Evolutionary conservation across 1,140 invertebrate genomes (phyloP).

Genomic region (Diabrotica undecimpunctata): DNA sequence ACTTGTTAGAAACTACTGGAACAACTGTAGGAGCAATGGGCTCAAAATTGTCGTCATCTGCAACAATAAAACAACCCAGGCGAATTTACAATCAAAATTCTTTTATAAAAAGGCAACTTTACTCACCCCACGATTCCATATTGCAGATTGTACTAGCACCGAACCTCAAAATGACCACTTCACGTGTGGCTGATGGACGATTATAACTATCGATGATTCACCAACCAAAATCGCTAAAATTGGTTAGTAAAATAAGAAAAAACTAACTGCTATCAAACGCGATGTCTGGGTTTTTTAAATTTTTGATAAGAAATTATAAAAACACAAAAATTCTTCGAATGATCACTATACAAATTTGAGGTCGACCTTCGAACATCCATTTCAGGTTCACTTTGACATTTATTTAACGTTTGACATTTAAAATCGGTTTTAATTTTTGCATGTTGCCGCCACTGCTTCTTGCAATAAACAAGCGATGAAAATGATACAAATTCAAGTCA

Average conservation of each 20-base stretch:
- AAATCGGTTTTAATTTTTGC: too few relatives aligned
- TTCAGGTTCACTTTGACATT: conserved; percentile 27
- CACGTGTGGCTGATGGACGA: conserved; percentile 40
- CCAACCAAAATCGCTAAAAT: neutral
- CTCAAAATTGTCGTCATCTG: conserved; percentile 47
- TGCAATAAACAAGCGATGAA: too few relatives aligned
- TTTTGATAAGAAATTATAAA: conserved; percentile 33
- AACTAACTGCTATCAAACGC: conserved; percentile 33
- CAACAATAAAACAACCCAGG: conserved; percentile 11
- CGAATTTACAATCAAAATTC: conserved; percentile 5
- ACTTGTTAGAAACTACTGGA: conserved; percentile 59
- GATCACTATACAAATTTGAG: conserved; percentile 25
- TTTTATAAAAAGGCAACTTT: neutral
- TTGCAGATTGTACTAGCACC: conserved; percentile 30
- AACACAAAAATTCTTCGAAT: conserved; percentile 19
- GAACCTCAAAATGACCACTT: conserved; percentile 33
- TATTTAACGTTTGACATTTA: too few relatives aligned
- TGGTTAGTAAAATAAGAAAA: neutral
- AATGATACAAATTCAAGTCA: too few relatives aligned
- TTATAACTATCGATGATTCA: conserved; percentile 1
- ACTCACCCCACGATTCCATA: conserved; percentile 47
- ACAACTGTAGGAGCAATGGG: conserved; percentile 29
- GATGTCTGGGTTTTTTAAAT: conserved; percentile 34
- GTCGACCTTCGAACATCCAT: conserved; percentile 34
- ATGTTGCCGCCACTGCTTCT: too few relatives aligned